Percentiles rank a stretch among this genome's conserved stretches.
These are phyloP conservation scores for Puma concolor DNA, from an alignment of 2,113 vertebrate species.

Conservation along the genomic window DNA sequence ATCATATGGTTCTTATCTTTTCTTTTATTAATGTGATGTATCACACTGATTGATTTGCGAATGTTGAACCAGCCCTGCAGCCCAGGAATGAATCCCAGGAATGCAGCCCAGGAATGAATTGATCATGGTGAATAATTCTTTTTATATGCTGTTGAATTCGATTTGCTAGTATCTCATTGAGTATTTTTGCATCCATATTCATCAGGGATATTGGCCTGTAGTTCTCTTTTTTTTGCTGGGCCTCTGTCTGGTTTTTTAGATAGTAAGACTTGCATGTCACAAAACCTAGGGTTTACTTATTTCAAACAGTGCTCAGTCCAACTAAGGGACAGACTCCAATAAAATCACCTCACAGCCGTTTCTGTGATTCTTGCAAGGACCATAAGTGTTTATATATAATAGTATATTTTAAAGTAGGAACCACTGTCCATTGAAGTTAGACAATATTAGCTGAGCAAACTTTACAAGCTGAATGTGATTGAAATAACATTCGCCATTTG, in stretches of 20 bases:
- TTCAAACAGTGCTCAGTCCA: neutral
- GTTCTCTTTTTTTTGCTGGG: too few species aligned
- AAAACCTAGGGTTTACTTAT: neutral
- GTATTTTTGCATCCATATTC: too few species aligned
- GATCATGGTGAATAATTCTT: too few species aligned
- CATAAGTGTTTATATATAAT: neutral
- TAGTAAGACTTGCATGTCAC: neutral
- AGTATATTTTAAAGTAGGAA: neutral
- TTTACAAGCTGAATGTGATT: neutral
- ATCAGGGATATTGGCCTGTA: too few species aligned
- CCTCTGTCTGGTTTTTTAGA: neutral
- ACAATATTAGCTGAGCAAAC: neutral
- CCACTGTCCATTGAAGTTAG: neutral
- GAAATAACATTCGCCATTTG: neutral
- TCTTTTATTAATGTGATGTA: too few species aligned
- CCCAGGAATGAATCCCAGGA: too few species aligned
- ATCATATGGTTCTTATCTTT: too few species aligned
- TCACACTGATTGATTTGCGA: too few species aligned
- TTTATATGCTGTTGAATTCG: too few species aligned
- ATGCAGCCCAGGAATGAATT: too few species aligned
- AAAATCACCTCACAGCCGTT: neutral
- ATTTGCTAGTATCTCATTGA: too few species aligned
- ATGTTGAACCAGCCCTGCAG: too few species aligned
- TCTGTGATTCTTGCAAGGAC: neutral
- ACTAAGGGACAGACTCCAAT: neutral